phyloP scores from a whole-genome alignment of 1,140 invertebrate species.

The Patella vulgata region DNA sequence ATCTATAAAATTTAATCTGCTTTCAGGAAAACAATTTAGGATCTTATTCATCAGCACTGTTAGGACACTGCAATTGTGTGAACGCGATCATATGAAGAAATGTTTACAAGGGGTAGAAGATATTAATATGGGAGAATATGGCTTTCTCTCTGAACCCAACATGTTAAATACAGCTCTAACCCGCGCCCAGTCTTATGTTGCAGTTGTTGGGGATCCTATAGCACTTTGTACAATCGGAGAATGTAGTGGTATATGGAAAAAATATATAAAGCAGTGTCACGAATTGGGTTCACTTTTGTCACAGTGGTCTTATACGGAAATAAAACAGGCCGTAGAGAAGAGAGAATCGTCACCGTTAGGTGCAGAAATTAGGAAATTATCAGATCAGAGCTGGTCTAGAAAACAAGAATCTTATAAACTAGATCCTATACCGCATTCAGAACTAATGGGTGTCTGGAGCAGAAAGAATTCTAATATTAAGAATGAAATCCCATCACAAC shows the following conservation, averaged over 20 bases:
- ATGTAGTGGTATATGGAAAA: conserved; percentile 51
- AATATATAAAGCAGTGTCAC: not conserved
- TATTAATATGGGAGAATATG: conserved; percentile 77
- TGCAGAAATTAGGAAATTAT: no score
- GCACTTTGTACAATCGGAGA: conserved; percentile 68
- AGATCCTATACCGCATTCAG: no score
- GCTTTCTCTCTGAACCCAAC: conserved; percentile 85
- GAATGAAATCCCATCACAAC: no score
- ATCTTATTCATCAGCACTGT: conserved; percentile 87
- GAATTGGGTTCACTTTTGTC: not conserved
- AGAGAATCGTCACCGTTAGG: no score
- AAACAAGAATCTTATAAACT: no score
- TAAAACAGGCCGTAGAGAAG: not conserved
- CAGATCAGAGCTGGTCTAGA: no score
- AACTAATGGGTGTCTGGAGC: no score
- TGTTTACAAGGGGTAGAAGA: conserved; percentile 30
- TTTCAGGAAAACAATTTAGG: conserved; percentile 81
- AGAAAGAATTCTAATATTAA: no score
- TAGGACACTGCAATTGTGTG: conserved; percentile 78
- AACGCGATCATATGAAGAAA: conserved; percentile 44
- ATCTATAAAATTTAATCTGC: no score
- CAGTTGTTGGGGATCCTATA: conserved; percentile 87
- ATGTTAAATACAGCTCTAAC: conserved; percentile 88
- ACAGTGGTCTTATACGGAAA: not conserved
- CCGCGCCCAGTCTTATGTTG: conserved; percentile 83